phyloP scores from a whole-genome alignment of 2,113 vertebrate genomes.

The Aleadryas rufinucha region DNA sequence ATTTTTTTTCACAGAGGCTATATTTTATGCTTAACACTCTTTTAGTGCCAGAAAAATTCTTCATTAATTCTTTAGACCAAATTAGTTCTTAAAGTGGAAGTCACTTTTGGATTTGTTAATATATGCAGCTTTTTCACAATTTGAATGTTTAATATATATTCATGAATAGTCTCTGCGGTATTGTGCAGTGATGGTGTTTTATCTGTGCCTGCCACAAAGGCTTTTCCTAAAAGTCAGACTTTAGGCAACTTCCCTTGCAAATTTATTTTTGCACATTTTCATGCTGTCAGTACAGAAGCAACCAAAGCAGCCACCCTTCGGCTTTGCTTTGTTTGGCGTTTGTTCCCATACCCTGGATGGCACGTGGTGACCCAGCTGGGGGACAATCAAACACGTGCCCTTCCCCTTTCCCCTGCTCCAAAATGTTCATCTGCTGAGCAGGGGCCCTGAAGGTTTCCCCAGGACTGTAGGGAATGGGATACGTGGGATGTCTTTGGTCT shows the following conservation, averaged over 20 bases:
- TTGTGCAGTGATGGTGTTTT: background rate
- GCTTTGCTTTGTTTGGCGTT: background rate
- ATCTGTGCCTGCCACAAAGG: conserved; percentile 38
- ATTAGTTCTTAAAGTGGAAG: background rate
- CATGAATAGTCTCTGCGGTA: background rate
- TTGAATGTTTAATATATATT: conserved; percentile 48
- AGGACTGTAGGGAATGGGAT: background rate
- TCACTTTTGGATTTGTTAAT: conserved; percentile 3
- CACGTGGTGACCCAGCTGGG: background rate
- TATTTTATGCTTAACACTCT: background rate
- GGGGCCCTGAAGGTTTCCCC: background rate
- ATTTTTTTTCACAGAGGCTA: background rate
- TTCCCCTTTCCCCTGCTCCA: background rate
- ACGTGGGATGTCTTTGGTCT: background rate
- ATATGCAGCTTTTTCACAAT: background rate
- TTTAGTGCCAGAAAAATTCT: background rate
- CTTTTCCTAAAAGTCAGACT: background rate
- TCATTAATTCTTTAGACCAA: background rate
- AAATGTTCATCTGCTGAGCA: background rate
- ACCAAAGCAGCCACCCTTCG: background rate
- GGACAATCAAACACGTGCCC: background rate
- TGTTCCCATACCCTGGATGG: background rate
- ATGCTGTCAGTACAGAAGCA: background rate
- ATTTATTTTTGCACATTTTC: background rate
- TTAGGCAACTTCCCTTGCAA: background rate